Evolutionary conservation across 2,113 vertebrate genomes (phyloP), one percentile per base, ranked within the genome.

Genomic region (Benitochromis conjunctus): DNA sequence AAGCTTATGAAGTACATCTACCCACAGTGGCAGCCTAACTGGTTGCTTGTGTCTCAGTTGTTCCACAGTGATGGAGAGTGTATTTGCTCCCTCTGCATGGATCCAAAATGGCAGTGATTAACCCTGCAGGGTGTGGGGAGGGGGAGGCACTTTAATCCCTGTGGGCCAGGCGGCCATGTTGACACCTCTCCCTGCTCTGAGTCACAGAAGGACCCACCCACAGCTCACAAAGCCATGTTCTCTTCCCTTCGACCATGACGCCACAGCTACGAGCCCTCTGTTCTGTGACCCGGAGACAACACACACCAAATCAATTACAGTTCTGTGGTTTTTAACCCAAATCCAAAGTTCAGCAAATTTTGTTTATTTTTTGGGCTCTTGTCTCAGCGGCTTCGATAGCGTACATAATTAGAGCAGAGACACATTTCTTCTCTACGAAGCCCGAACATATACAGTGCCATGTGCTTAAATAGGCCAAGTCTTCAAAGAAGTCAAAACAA

Each of bases 251-350:
- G 5, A 89, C 84, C 86, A 94, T 94, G 88, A 94, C 83, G 80
- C 86, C 88, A 94, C 53, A 29, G 64, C 89, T 88, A 90, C 94
- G 92, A 95, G 96, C 91, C 91, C 87, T 93, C 86, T 96, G 92
- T 95, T 96, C 94, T 95, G 93, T 21, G 21, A 88, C 84, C 74
- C 85, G 80, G 93, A 96, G 89, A 95, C 94, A 96, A 95, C 89
- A 94, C 88, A 96, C 55, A 90, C 83, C 85, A 93, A 96, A 95
- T 96, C 95, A 97, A 96, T 96, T 96, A 95, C 91, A 94, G 93
- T 86, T 89, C 53, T 92, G 91, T 81, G 90, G 88, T 85, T 93
- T 66, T 91, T 88, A 91, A 93, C 91, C 84, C 58, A 4, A 89
- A 80, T 88, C 89, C 78, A 85, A 91, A 90, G 88, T 93, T 93